These are phyloP conservation scores for Cheilosia scutellata DNA, from an alignment of 2,888 invertebrate species.

Conservation along the genomic window DNA sequence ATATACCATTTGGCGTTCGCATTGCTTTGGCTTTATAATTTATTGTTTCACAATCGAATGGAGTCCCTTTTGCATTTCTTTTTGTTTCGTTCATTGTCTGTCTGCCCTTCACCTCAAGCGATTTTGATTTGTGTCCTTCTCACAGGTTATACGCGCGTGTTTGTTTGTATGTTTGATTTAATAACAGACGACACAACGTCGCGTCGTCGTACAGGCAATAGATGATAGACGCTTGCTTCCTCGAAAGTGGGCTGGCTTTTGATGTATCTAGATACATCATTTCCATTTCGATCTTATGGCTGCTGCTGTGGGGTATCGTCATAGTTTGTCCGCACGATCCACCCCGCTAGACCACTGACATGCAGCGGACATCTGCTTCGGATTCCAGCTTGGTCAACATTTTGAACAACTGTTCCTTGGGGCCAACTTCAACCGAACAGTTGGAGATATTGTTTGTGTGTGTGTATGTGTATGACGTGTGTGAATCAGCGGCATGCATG, in stretches of 20 bases:
- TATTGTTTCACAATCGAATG: constrained; percentile 75
- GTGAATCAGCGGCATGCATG: constrained; percentile 56
- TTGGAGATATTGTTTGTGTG: constrained; percentile 23
- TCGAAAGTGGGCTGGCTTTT: constrained; percentile 66
- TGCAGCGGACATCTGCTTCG: constrained; percentile 69
- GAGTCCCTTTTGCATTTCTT: constrained; percentile 64
- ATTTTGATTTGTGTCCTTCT: constrained; percentile 74
- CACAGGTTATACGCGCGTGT: constrained; percentile 8
- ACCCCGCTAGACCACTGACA: constrained; percentile 67
- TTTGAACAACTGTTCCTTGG: constrained; percentile 65
- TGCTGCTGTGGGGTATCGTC: constrained; percentile 35
- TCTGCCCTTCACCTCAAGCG: constrained; percentile 69
- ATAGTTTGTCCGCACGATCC: constrained; percentile 33
- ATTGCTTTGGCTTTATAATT: constrained; percentile 70
- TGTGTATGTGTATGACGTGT: constrained; percentile 39
- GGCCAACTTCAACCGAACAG: constrained; percentile 46
- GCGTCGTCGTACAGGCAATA: constrained; percentile 19
- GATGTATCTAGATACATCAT: constrained; percentile 62
- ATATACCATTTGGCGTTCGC: constrained; percentile 32
- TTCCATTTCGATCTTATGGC: not conserved
- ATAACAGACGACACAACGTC: constrained; percentile 72
- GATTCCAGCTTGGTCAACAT: constrained; percentile 46
- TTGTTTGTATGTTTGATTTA: constrained; percentile 59
- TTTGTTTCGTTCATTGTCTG: constrained; percentile 10
- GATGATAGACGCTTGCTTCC: constrained; percentile 74